phyloP scores from a whole-genome alignment of 2,888 invertebrate species.

The Thereva nobilitata region DNA sequence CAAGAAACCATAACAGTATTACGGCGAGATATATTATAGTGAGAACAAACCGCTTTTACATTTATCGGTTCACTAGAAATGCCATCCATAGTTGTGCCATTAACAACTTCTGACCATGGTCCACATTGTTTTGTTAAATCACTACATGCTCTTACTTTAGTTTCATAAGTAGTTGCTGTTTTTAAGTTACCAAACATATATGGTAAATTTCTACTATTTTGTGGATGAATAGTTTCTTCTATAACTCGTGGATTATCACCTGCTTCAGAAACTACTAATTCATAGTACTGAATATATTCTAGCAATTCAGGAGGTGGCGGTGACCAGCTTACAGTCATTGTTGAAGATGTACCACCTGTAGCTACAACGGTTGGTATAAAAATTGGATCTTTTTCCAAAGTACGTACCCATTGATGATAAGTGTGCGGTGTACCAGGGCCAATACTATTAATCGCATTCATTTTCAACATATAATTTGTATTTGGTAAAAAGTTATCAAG shows the following conservation, averaged over 20 bases:
- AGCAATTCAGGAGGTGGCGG: slow-evolving; percentile 68
- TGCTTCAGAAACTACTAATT: slow-evolving; percentile 67
- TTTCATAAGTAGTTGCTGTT: slow-evolving; percentile 79
- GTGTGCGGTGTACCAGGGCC: slow-evolving; percentile 64
- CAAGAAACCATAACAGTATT: slow-evolving; percentile 73
- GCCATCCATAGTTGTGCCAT: slow-evolving; percentile 83
- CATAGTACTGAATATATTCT: slow-evolving; percentile 76
- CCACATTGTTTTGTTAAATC: slow-evolving; percentile 77
- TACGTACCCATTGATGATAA: slow-evolving; percentile 63
- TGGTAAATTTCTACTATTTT: slow-evolving; percentile 68
- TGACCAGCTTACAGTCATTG: slow-evolving; percentile 82
- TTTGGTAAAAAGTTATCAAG: slow-evolving; percentile 67
- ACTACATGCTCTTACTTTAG: slow-evolving; percentile 80
- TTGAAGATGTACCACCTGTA: slow-evolving; percentile 67
- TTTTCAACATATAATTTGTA: slow-evolving; percentile 69
- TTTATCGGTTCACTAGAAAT: slow-evolving; percentile 74
- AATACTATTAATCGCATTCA: slow-evolving; percentile 69
- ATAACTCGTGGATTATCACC: slow-evolving; percentile 59
- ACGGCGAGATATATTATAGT: slow-evolving; percentile 60
- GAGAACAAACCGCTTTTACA: slow-evolving; percentile 68
- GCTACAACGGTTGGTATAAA: slow-evolving; percentile 80
- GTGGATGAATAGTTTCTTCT: slow-evolving; percentile 67
- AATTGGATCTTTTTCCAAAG: slow-evolving; percentile 72
- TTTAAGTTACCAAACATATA: slow-evolving; percentile 78
- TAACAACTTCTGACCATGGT: slow-evolving; percentile 74